Base-by-base conservation (phyloP, 2,888 invertebrate genomes). In the Eupithecia abbreviata region DNA sequence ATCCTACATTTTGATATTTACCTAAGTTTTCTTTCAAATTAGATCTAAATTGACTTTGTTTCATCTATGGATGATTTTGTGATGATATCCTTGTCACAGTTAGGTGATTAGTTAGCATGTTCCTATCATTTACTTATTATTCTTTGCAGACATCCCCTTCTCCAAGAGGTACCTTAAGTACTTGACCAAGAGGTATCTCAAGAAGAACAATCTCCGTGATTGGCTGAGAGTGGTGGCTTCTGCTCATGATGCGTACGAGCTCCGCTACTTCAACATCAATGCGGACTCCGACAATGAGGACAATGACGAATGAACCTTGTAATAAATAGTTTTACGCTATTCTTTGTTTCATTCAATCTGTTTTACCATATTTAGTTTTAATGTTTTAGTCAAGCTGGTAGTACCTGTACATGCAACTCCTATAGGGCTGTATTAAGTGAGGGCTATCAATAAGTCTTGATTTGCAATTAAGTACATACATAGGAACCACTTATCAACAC, bases 141-240 rank as follows among this genome's bases (percentile, higher is more conserved):
- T 66, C 70, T 69, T 91, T 92, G 3, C 90, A 95, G 95, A 94
- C 91, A 96, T 97, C 90, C 97, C 97, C 82, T 97, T 97, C 94
- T 97, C 97, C 77, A 97, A 97, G 94, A 96, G 99, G 95, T 99
- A 99, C 92, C 96, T 99, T 83, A 99, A 99, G 95, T 99, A 99
- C 95, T 96, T 99, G 94, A 99, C 99, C 3, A 99, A 99, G 96
- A 99, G 99, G 93, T 99, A 99, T 95, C 96, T 99, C 94, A 99
- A 99, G 96, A 99, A 99, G 96, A 99, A 99, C 96, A 98, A 99
- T 91, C 96, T 99, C 81, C 97, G 99, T 87, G 99, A 99, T 95
- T 99, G 99, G 99, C 97, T 99, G 87, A 96, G 99, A 89, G 99
- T 99, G 80, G 99, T 99, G n/a, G 98, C 99, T 15, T 97, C 98